Base-by-base conservation (phyloP, 1,140 invertebrate species). In the Proales similis region DNA sequence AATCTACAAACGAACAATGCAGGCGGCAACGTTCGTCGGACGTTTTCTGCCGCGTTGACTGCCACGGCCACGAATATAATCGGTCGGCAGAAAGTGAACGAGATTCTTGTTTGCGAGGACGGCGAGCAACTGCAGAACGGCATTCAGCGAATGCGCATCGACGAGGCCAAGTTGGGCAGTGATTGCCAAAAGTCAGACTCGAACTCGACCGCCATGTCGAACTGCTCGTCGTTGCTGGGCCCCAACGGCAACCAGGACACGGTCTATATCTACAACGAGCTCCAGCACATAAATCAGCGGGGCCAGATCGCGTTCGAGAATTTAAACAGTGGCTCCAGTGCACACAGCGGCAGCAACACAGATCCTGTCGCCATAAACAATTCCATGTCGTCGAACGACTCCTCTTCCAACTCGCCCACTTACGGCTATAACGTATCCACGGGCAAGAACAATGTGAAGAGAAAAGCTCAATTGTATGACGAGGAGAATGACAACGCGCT, bases 341-440 rank as follows among this genome's bases (percentile, higher is more conserved):
- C 36, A 20, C 27, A 17, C 17, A 14, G 36, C 30, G 51, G 51
- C 17, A 57, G 51, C 29, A 57, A 57, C 9, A 42, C 51, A 17
- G 51, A 57, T 36, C 51, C 51, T 2, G 45, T 57, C 20, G 51
- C 51, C 11, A 57, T 57, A 14, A 57, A 57, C 24, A 57, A 57
- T 17, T 57, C 51, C 2, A 12, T 57, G 2, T 30, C 51, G 9
- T 57, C 51, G 17, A 39, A 57, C 12, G n/a, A n/a, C n/a, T 57
- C 51, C n/a, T 27, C 51, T 0, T 39, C 51, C 24, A 27, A 57
- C 19, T 57, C 51, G 33, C 51, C 51, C 11, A 57, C 45, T 57
- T 57, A 57, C 29, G 51, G 51, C 17, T 57, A 57, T 24, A 57
- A 57, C 20, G 45, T 57, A 14, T 39, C 51, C 1, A 30, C 12